These are phyloP conservation scores for Bucorvus abyssinicus DNA, from an alignment of 2,797 vertebrate genomes.

Conservation along the genomic window DNA sequence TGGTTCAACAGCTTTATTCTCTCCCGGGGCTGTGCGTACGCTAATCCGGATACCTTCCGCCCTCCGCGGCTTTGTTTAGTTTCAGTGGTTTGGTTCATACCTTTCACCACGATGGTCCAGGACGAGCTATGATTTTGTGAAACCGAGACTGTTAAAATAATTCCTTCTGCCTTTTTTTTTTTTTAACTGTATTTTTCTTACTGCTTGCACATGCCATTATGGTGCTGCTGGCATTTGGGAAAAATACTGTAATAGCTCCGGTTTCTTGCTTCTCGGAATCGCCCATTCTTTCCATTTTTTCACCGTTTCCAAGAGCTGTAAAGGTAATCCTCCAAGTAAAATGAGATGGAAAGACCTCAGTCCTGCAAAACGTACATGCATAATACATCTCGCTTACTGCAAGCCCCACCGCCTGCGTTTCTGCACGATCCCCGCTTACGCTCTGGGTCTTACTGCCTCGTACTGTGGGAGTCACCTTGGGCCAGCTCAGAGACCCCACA, in stretches of 20 bases:
- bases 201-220: not conserved
- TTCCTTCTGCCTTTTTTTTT: not conserved
- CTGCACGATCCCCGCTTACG: not conserved
- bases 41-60: not conserved
- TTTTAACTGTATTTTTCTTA: not conserved
- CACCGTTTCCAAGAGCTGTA: not conserved
- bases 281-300: not conserved
- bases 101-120: not conserved
- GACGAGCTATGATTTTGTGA: not conserved
- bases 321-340: not conserved
- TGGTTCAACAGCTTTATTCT: slow-evolving; percentile 7
- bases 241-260: not conserved
- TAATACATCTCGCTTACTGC: not conserved
- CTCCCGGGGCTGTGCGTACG: not conserved
- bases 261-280: not conserved
- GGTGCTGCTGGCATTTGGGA: not conserved
- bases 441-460: not conserved
- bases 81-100: not conserved
- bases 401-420: not conserved
- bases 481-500: not conserved
- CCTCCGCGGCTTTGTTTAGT: not conserved
- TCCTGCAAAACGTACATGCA: not conserved
- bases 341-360: not conserved
- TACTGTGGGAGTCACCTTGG: not conserved
- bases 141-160: not conserved